Evolutionary conservation across 1,140 invertebrate species (phyloP), one percentile per base, ranked within the genome.

Genomic region (Drosophila pruinosa): DNA sequence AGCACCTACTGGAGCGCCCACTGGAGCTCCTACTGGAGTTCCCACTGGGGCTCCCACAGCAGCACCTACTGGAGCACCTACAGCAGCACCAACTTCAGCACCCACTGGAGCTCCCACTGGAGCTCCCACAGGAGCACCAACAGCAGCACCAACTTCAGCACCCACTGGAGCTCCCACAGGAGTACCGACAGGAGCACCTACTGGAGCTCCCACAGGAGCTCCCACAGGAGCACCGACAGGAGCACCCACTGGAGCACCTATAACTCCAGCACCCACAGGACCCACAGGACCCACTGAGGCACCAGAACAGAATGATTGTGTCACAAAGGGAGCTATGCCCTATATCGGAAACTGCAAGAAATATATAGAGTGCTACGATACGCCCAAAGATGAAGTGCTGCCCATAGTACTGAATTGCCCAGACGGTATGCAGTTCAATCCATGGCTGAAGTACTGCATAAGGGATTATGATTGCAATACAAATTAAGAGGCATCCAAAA

Each of bases 381-480:
- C 50, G 0, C 8, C 22, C 0, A 7, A 12, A 8, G 5, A 34
- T 1, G 28, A 36, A 3, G 8, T 78, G 4, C 1, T 17, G 2
- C 2, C 38, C 0, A 15, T 10, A 3, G 12, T 0, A 7, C n/a
- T 34, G 0, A 24, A 56, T 4, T 90, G 89, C 24, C 83, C 80
- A 0, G 1, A 4, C 0, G 15, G 0, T 0, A 85, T 89, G 73
- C n/a, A 83, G 31, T 90, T 83, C 17, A 24, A 83, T 70, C 67
- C 75, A 0, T 0, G 14, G 0, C 0, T 0, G 0, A 36, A 39
- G 2, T 82, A 34, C 17, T 90, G 89, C 34, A 4, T 10, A 0
- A 0, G 0, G 0, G 1, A 2, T 0, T 81, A 24, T 14, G 36
- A 59, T 3, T 90, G 88, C 26, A 12, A n/a, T 0, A 31, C 24